These are phyloP conservation scores for Phyllopteryx taeniolatus DNA, from an alignment of 2,113 vertebrate genomes.

Conservation along the genomic window DNA sequence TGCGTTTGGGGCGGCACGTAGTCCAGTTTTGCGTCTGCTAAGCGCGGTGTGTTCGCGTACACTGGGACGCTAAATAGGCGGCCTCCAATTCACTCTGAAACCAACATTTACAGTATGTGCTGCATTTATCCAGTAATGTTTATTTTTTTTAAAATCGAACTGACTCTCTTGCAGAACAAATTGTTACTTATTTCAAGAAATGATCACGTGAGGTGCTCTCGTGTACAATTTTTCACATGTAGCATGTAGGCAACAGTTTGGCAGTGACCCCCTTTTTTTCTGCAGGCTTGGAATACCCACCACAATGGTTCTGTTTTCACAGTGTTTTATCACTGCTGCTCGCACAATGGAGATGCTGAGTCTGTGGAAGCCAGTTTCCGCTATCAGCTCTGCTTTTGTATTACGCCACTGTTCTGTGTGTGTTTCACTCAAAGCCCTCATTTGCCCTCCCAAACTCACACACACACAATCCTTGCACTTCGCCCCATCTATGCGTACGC, in stretches of 20 bases:
- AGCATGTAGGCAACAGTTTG: constrained; percentile 28
- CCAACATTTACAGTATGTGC: too few species aligned
- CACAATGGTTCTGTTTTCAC: neutral
- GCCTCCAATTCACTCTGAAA: neutral
- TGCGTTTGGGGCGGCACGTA: constrained; percentile 63
- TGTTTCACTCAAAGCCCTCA: neutral
- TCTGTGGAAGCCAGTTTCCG: constrained; percentile 11
- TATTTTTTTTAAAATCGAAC: too few species aligned
- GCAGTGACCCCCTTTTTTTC: constrained; percentile 11
- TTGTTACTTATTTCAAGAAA: neutral
- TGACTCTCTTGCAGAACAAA: neutral
- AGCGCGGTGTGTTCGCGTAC: constrained; percentile 42
- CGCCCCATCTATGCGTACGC: constrained; percentile 25
- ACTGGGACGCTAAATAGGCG: neutral
- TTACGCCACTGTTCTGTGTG: constrained; percentile 39
- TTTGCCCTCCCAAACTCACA: neutral
- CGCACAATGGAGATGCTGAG: neutral
- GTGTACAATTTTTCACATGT: neutral
- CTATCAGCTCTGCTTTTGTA: constrained; percentile 6
- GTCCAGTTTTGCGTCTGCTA: constrained; percentile 13
- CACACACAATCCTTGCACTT: constrained; percentile 36
- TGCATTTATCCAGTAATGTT: neutral
- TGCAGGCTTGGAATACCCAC: constrained; percentile 2
- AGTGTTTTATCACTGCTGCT: neutral
- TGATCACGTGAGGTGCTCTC: neutral